Base-by-base conservation (phyloP, 2,888 invertebrate genomes). In the Tipula confusa region DNA sequence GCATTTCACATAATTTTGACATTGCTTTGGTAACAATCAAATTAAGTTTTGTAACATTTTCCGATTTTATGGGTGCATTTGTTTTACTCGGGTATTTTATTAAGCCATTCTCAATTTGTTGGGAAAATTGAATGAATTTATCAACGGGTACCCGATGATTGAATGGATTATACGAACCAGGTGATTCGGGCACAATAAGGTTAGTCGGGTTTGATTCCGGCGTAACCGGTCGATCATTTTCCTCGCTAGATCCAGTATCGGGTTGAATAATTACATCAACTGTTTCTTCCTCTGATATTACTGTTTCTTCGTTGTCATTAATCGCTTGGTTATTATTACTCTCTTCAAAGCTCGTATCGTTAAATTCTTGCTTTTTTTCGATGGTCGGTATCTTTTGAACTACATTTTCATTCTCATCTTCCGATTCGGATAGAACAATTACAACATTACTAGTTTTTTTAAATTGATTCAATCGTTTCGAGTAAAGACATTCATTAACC, bases 1-100 rank as follows among this genome's bases (percentile, higher is more conserved):
- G 85, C 1, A 89, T 88, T 85, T 87, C 84, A 31, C 84, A 84
- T 43, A 86, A 84, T 29, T 83, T 84, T 48, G 84, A 83, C 85
- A 86, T 86, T 1, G 84, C 83, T 81, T 83, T 84, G 15, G 85
- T 84, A 13, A 86, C 85, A 15, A 84, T 84, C 7, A 28, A 9
- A 84, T 85, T 86, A 24, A 85, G 81, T 18, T 83, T 83, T 33
- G 2, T 84, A 15, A 85, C 82, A 15, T 29, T 24, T 29, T 80
- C 80, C 5, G 29, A 29, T 29, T 31, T 29, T 3, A 29, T 0
- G 15, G 29, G 29, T 15, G n/a, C 1, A 29, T 80, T 29, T n/a
- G n/a, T 0, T 29, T 29, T 80, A n/a, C 0, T 29, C 1, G 31
- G 80, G 29, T 29, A 80, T 24, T 64, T 64, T 64, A 64, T 64